Conservation (phyloP, 1,140 invertebrate species). For the Solen grandis region DNA sequence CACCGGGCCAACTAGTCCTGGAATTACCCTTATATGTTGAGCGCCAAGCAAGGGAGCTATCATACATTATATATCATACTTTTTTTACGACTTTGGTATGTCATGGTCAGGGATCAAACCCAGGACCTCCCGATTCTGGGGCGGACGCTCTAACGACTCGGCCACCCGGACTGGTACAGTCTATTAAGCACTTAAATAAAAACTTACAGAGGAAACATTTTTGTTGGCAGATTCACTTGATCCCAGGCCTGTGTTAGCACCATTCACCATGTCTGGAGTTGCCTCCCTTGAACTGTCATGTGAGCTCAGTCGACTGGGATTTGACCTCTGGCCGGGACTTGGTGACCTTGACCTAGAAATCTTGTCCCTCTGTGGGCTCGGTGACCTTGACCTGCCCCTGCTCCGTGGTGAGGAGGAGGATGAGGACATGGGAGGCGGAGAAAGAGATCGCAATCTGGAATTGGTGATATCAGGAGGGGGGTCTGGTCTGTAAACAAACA, state of each 20-base stretch:
- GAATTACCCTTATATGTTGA: too few relatives aligned
- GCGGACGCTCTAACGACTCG: too few relatives aligned
- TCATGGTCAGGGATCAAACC: too few relatives aligned
- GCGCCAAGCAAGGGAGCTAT: too few relatives aligned
- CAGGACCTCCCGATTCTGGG: too few relatives aligned
- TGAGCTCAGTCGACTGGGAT: not conserved
- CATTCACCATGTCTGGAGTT: constrained; percentile 23
- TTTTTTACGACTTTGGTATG: too few relatives aligned
- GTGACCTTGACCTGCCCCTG: constrained; percentile 55
- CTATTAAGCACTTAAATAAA: too few relatives aligned
- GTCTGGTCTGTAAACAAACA: constrained; percentile 6
- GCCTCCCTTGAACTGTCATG: constrained; percentile 18
- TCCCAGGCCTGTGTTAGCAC: not conserved
- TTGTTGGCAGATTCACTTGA: not conserved
- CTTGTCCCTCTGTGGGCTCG: constrained; percentile 37
- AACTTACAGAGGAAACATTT: constrained; percentile 15
- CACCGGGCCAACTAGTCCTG: too few relatives aligned
- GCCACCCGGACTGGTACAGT: too few relatives aligned
- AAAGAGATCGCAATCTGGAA: not conserved
- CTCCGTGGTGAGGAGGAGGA: not conserved
- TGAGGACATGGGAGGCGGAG: not conserved
- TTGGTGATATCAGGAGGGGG: not conserved
- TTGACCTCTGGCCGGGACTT: constrained; percentile 53
- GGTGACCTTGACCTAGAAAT: constrained; percentile 58
- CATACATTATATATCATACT: too few relatives aligned